Evolutionary conservation across 2,888 invertebrate species (phyloP).

Genomic region (Dicyrtomina minuta): DNA sequence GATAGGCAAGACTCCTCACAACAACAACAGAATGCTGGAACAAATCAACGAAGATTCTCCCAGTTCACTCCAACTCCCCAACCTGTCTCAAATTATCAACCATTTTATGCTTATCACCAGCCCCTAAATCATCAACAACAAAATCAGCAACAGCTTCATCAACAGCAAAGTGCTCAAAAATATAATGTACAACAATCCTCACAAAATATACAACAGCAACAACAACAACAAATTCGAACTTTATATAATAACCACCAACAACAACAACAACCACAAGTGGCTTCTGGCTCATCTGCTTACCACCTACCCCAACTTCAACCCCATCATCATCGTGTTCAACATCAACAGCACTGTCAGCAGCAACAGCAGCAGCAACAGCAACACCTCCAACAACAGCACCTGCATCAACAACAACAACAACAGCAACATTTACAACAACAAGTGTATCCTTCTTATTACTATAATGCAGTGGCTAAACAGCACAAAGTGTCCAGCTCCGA

Average conservation of each 20-base stretch:
- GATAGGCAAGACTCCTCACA: conserved; percentile 10
- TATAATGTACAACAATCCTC: background rate
- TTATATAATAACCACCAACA: background rate
- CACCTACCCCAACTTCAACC: no score
- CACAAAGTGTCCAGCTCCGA: conserved; percentile 47
- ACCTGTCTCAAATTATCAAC: conserved; percentile 6
- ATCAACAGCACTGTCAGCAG: background rate
- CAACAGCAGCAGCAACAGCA: conserved; percentile 4
- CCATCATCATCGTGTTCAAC: no score
- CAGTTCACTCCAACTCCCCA: conserved; percentile 33
- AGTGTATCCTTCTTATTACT: conserved; percentile 11
- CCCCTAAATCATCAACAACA: background rate
- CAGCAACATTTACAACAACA: conserved; percentile 2
- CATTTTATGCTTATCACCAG: background rate
- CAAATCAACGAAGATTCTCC: conserved; percentile 19
- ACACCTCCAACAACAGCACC: conserved; percentile 10
- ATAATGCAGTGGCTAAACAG: conserved; percentile 10
- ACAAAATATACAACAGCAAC: conserved; percentile 20
- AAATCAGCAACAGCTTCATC: background rate
- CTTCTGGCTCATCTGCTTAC: background rate
- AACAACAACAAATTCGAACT: conserved; percentile 8
- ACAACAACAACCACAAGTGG: background rate
- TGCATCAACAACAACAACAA: conserved; percentile 1
- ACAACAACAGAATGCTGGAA: no score
- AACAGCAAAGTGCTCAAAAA: background rate